Conservation (phyloP, 2,888 invertebrate genomes). For the Stratiomys singularior region DNA sequence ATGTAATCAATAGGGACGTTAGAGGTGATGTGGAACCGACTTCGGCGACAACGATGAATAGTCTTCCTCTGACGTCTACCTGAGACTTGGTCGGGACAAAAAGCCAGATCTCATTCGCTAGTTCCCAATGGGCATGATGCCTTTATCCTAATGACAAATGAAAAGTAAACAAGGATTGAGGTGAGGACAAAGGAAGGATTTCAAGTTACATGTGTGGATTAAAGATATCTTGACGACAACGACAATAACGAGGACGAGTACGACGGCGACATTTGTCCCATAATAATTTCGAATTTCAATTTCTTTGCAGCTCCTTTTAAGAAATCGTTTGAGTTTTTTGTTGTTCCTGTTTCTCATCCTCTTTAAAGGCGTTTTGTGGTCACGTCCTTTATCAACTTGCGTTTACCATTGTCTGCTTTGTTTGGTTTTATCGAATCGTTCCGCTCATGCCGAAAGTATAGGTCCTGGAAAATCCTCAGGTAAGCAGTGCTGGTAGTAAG, state of each 20-base stretch:
- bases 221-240: conserved; percentile 32
- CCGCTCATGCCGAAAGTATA: conserved; percentile 8
- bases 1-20: neutral
- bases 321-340: conserved; percentile 21
- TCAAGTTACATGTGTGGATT: conserved; percentile 44
- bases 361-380: conserved; percentile 42
- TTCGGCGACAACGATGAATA: neutral
- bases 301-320: conserved; percentile 33
- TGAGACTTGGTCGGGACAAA: conserved; percentile 5
- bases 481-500: neutral
- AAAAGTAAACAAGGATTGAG: conserved; percentile 47
- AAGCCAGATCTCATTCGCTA: conserved; percentile 23
- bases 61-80: neutral
- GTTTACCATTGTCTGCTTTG: conserved; percentile 41
- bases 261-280: conserved; percentile 41
- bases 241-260: conserved; percentile 24
- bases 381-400: conserved; percentile 46
- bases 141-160: conserved; percentile 47
- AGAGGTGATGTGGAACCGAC: conserved; percentile 11
- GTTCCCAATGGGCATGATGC: conserved; percentile 40
- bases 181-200: conserved; percentile 46
- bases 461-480: conserved; percentile 1
- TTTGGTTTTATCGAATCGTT: conserved; percentile 41
- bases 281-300: conserved; percentile 44
- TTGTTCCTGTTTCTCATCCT: conserved; percentile 18